Evolutionary conservation across 2,888 invertebrate genomes (phyloP).

Genomic region (Cerceris rybyensis): DNA sequence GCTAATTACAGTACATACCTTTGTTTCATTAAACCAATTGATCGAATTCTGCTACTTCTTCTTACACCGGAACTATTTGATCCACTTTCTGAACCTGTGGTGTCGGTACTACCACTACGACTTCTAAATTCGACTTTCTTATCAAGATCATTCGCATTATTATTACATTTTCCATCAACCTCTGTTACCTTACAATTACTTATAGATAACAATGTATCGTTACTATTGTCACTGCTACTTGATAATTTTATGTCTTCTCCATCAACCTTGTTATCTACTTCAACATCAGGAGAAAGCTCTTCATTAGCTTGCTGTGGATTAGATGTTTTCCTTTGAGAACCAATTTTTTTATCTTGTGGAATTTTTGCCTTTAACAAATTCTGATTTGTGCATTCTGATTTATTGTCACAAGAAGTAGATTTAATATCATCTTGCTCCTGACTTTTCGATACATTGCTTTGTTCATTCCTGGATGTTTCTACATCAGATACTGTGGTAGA

Average conservation of each 20-base stretch:
- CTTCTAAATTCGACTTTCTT: conserved; percentile 77
- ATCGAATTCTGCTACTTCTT: conserved; percentile 89
- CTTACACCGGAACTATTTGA: conserved; percentile 83
- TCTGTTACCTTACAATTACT: conserved; percentile 73
- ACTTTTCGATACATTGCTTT: conserved; percentile 24
- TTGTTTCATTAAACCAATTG: conserved; percentile 87
- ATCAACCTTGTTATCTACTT: conserved; percentile 74
- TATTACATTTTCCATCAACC: conserved; percentile 60
- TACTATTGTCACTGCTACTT: conserved; percentile 84
- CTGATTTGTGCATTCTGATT: conserved; percentile 41
- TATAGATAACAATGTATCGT: conserved; percentile 82
- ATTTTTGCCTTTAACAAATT: conserved; percentile 48
- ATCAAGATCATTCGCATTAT: conserved; percentile 70
- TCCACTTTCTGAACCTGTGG: conserved; percentile 80
- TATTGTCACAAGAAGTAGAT: conserved; percentile 32
- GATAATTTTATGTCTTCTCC: conserved; percentile 76
- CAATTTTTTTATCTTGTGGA: conserved; percentile 47
- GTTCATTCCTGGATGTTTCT: conserved; percentile 43
- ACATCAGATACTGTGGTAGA: conserved; percentile 34
- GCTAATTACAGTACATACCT: conserved; percentile 78
- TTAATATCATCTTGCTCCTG: conserved; percentile 31
- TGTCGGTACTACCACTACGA: conserved; percentile 80
- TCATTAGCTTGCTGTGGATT: conserved; percentile 59
- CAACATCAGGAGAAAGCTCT: conserved; percentile 73
- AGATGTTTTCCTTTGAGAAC: conserved; percentile 42